Percentiles rank a stretch among this genome's conserved stretches.
Conservation (phyloP, 1,140 invertebrate species). For the Hyles vespertilio region DNA sequence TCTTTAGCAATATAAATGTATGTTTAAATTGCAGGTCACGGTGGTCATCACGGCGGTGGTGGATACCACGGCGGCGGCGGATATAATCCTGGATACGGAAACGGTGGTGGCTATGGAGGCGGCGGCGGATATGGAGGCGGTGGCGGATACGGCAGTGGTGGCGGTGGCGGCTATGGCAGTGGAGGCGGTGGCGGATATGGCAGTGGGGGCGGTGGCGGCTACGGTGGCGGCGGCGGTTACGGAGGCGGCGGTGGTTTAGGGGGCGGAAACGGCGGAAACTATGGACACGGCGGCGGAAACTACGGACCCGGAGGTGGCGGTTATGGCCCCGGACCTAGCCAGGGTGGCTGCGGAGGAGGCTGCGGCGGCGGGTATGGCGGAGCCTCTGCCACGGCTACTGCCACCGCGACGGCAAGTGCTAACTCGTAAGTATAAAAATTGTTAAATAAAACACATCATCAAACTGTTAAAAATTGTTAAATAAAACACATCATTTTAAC, state of each 20-base stretch:
- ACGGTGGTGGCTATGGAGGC: constrained; percentile 15
- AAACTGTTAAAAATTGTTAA: too few species aligned
- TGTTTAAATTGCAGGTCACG: constrained; percentile 9
- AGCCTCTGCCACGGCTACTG: constrained; percentile 13
- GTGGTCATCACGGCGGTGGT: constrained; percentile 3
- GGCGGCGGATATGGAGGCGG: constrained; percentile 17
- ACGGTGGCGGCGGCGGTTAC: constrained; percentile 16
- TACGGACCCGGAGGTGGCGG: constrained; percentile 12
- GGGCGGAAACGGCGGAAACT: constrained; percentile 13
- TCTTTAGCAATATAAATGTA: too few species aligned
- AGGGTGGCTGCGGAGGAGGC: constrained; percentile 18
- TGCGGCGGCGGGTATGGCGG: neutral
- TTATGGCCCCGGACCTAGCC: constrained; percentile 10
- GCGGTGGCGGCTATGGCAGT: constrained; percentile 9
- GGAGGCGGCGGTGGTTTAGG: constrained; percentile 15
- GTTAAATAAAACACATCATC: too few species aligned
- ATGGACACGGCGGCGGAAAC: constrained; percentile 7
- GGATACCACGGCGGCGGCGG: constrained; percentile 15
- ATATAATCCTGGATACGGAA: constrained; percentile 11
- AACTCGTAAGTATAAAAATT: constrained; percentile 11
- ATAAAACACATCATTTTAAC: too few species aligned
- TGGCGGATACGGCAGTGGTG: constrained; percentile 15
- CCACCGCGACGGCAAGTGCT: constrained; percentile 16
- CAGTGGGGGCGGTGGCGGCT: constrained; percentile 10
- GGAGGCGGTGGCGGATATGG: constrained; percentile 16